These are phyloP conservation scores for Tursiops truncatus DNA, from an alignment of 2,113 vertebrate genomes.

Conservation along the genomic window DNA sequence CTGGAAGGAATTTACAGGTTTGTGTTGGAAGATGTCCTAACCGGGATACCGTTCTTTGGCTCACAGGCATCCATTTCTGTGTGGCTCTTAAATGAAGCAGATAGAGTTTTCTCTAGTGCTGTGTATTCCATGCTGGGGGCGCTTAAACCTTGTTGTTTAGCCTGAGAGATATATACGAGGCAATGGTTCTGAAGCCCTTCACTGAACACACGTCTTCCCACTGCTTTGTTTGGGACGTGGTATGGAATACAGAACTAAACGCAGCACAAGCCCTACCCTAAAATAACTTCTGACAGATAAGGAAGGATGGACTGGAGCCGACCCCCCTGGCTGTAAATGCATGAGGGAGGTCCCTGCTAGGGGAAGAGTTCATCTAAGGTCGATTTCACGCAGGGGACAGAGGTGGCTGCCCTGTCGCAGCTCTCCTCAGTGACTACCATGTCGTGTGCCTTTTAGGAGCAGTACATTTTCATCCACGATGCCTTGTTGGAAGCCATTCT, in stretches of 20 bases:
- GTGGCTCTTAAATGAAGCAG: not conserved
- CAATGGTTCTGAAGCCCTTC: not conserved
- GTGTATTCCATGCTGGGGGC: not conserved
- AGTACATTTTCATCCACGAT: conserved; percentile 97
- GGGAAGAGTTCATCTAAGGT: not conserved
- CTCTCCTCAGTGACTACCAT: not conserved
- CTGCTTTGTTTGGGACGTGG: not conserved
- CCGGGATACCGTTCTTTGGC: not conserved
- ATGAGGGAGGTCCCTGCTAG: not conserved
- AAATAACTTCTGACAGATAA: not conserved
- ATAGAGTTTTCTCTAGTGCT: not conserved
- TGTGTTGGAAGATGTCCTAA: not conserved
- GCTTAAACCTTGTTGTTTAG: not conserved
- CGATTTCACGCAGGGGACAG: not conserved
- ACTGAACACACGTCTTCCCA: not conserved
- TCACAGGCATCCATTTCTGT: not conserved
- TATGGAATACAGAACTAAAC: not conserved
- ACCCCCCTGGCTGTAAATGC: not conserved
- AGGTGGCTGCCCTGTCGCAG: rapidly evolving
- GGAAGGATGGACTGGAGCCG: not conserved
- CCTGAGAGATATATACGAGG: not conserved
- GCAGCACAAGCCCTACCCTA: not conserved
- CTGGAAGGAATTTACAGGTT: not conserved
- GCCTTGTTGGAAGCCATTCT: conserved; percentile 96
- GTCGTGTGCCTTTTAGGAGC: conserved; percentile 86